Conservation (phyloP, 2,113 vertebrate genomes). For the Cervus canadensis region DNA sequence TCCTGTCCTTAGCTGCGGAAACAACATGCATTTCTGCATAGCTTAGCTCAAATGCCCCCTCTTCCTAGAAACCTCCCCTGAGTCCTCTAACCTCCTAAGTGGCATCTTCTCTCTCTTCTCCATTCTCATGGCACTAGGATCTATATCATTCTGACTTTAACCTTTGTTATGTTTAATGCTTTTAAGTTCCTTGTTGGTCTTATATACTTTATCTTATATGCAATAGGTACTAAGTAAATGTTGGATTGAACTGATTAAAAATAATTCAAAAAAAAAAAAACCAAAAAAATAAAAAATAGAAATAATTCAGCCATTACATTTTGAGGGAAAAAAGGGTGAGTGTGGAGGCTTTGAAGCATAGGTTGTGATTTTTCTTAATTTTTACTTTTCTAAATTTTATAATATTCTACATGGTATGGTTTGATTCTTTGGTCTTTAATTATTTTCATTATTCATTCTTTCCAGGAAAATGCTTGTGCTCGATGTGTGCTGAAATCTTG, state of each 20-base stretch:
- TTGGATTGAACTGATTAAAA: not conserved
- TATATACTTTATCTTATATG: not conserved
- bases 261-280: not conserved
- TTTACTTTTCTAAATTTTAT: not conserved
- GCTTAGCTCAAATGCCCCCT: not conserved
- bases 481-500: slow-evolving; percentile 96
- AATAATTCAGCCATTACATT: not conserved
- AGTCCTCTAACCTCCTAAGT: not conserved
- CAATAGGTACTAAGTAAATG: not conserved
- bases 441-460: not conserved
- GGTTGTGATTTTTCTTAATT: not conserved
- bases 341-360: not conserved
- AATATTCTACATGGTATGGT: not conserved
- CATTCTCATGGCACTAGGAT: not conserved
- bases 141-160: not conserved
- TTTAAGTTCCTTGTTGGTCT: not conserved
- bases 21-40: not conserved
- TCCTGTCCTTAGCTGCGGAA: not conserved
- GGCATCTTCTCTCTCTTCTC: not conserved
- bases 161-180: not conserved
- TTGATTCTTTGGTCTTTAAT: slow-evolving; percentile 23
- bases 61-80: not conserved
- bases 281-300: not conserved
- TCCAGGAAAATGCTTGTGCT: slow-evolving; percentile 95
- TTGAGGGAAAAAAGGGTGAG: not conserved